These are phyloP conservation scores for Pyrochroa serraticornis DNA, from an alignment of 2,888 invertebrate genomes.

Conservation along the genomic window DNA sequence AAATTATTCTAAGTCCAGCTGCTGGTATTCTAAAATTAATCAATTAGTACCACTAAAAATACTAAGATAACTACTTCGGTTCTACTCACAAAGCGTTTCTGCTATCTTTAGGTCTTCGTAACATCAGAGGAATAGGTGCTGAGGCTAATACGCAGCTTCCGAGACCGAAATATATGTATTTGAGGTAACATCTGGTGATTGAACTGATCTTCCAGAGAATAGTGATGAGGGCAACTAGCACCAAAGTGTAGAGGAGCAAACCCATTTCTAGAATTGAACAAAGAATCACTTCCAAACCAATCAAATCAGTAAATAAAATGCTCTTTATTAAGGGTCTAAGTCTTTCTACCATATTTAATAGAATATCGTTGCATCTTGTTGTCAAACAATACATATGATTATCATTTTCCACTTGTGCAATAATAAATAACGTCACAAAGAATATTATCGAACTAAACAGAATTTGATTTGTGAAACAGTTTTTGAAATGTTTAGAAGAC, in stretches of 20 bases:
- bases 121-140: conserved; percentile 76
- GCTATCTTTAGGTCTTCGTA: conserved; percentile 73
- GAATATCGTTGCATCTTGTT: no score
- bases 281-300: background rate
- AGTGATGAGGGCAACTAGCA: conserved; percentile 27
- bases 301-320: background rate
- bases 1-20: conserved; percentile 62
- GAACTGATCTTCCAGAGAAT: conserved; percentile 63
- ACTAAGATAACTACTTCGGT: conserved; percentile 1
- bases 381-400: no score
- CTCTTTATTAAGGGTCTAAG: background rate
- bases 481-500: no score
- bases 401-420: no score
- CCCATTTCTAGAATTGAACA: conserved; percentile 33
- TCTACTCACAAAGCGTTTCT: conserved; percentile 80
- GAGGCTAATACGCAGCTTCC: conserved; percentile 67
- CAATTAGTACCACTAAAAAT: conserved; percentile 3
- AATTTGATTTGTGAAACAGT: no score
- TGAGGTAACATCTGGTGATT: conserved; percentile 73
- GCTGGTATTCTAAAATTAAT: conserved; percentile 69
- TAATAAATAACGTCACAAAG: no score
- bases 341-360: no score
- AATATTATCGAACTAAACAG: no score
- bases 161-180: conserved; percentile 70
- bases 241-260: conserved; percentile 32